phyloP scores from a whole-genome alignment of 2,888 invertebrate species.

The Pemphredon lugubris region DNA sequence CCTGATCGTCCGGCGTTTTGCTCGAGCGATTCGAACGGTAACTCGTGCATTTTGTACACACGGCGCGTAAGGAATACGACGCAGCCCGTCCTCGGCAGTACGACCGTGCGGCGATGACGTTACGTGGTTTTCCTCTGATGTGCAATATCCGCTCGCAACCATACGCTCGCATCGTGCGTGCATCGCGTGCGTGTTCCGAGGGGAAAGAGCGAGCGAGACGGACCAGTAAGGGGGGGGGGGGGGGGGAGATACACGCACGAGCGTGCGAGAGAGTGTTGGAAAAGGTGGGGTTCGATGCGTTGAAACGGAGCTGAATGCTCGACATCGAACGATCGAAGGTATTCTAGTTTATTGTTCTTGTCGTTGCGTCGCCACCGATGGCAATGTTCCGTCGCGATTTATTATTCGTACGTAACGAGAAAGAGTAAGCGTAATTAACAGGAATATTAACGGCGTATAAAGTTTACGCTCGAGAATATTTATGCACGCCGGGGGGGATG shows the following conservation, averaged over 20 bases:
- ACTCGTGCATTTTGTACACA: slow-evolving; percentile 13
- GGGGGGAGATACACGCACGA: not conserved
- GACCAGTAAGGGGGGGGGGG: not conserved
- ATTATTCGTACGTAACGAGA: not conserved
- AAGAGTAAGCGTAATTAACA: not conserved
- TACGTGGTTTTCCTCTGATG: slow-evolving; percentile 58
- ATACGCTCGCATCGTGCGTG: slow-evolving; percentile 13
- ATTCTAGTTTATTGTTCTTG: slow-evolving; percentile 19
- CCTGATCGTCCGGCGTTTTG: not conserved
- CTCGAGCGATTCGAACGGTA: not conserved
- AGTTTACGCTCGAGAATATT: not conserved
- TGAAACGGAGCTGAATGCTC: not conserved
- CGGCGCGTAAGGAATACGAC: slow-evolving; percentile 14
- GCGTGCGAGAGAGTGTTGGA: not conserved
- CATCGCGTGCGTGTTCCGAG: slow-evolving; percentile 2
- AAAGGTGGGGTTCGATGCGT: slow-evolving; percentile 16
- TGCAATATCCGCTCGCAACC: slow-evolving; percentile 54
- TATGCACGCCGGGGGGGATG: no score
- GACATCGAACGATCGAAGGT: not conserved
- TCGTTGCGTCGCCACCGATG: not conserved
- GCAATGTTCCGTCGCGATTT: not conserved
- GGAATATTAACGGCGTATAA: not conserved
- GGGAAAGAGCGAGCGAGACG: not conserved
- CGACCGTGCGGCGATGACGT: slow-evolving; percentile 40
- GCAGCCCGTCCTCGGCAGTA: slow-evolving; percentile 9